A percentile compares a stretch with the other conserved stretches of the same genome.
Conservation (phyloP, 2,888 invertebrate species). For the Drosophila percnosoma region DNA sequence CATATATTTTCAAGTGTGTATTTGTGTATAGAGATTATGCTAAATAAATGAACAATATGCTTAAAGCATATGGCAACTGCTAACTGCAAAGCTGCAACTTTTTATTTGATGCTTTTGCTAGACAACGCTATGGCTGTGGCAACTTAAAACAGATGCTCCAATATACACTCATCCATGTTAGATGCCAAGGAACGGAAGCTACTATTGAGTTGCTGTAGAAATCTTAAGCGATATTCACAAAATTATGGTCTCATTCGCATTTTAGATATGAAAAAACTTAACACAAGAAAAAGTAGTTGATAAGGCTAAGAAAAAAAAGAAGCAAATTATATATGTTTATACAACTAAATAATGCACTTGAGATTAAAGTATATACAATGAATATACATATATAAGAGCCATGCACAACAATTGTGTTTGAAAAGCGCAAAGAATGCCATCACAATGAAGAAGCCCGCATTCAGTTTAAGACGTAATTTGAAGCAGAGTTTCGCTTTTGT, state of each 20-base stretch:
- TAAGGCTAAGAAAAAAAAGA: not conserved
- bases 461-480: conserved; percentile 26
- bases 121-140: not conserved
- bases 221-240: not conserved
- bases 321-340: not conserved
- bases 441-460: conserved; percentile 25
- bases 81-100: not conserved
- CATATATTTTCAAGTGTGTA: not conserved
- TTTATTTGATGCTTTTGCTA: not conserved
- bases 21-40: not conserved
- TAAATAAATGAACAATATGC: not conserved
- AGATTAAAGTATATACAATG: conserved; percentile 1
- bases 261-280: not conserved
- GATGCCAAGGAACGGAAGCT: not conserved
- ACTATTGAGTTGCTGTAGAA: not conserved
- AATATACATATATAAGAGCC: not conserved
- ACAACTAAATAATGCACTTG: not conserved
- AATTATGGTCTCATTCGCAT: not conserved
- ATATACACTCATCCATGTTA: not conserved
- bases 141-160: not conserved
- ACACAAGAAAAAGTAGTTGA: not conserved
- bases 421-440: conserved; percentile 3
- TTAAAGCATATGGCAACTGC: not conserved
- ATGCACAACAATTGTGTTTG: conserved; percentile 1
- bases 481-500: conserved; percentile 4